These are phyloP conservation scores for Nannoperca obscura DNA, from an alignment of 2,797 vertebrate genomes.

Conservation along the genomic window DNA sequence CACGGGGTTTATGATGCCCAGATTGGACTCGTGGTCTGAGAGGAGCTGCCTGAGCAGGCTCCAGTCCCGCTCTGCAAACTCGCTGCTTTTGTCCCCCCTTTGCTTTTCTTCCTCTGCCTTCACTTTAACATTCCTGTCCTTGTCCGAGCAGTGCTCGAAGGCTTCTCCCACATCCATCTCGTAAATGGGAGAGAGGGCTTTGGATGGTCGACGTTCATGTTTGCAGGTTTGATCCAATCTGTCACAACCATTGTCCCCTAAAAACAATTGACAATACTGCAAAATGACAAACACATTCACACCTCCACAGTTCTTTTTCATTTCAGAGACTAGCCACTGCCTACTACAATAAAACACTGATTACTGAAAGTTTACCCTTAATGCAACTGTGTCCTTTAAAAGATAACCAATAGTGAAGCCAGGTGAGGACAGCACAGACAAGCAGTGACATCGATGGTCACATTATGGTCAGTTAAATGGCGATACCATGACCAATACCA, in stretches of 20 bases:
- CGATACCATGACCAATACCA: neutral
- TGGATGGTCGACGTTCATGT: slow-evolving; percentile 94
- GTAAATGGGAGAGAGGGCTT: slow-evolving; percentile 98
- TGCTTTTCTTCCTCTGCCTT: slow-evolving; percentile 85
- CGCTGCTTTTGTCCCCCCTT: slow-evolving; percentile 84
- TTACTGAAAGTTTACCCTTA: slow-evolving; percentile 76
- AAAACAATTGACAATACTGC: slow-evolving; percentile 99
- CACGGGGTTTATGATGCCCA: slow-evolving; percentile 94
- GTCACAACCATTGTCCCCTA: slow-evolving; percentile 99
- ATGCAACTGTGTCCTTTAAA: slow-evolving; percentile 75
- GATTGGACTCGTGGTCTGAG: slow-evolving; percentile 92
- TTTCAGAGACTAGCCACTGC: slow-evolving; percentile 45
- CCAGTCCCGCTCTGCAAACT: slow-evolving; percentile 96
- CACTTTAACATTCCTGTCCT: slow-evolving; percentile 85
- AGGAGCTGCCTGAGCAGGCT: slow-evolving; percentile 93
- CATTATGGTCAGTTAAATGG: slow-evolving; percentile 23
- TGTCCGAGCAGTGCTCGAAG: slow-evolving; percentile 90
- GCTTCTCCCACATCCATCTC: slow-evolving; percentile 95
- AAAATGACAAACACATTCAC: slow-evolving; percentile 94
- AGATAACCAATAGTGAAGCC: slow-evolving; percentile 23
- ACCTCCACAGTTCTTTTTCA: slow-evolving; percentile 55
- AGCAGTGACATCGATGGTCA: slow-evolving; percentile 21
- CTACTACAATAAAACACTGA: slow-evolving; percentile 50
- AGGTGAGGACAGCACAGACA: slow-evolving; percentile 20
- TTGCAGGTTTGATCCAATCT: slow-evolving; percentile 97